phyloP scores from a whole-genome alignment of 1,140 invertebrate genomes.

The Uloborus diversus region DNA sequence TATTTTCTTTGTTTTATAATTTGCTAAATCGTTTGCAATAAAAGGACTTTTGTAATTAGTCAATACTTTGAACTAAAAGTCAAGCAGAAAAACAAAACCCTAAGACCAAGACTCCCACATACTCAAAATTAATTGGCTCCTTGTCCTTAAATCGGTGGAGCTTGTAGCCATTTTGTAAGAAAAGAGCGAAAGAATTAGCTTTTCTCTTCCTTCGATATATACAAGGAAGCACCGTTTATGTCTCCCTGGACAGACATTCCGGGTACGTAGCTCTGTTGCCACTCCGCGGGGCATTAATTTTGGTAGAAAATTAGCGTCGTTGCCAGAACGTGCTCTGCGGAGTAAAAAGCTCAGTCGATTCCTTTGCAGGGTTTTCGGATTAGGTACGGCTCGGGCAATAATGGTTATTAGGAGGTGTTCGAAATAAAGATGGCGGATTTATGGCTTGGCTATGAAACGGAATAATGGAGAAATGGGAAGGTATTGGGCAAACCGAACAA shows the following conservation, averaged over 20 bases:
- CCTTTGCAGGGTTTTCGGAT: conserved; percentile 32
- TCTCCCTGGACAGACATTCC: conserved; percentile 43
- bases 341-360: conserved; percentile 42
- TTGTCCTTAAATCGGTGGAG: conserved; percentile 39
- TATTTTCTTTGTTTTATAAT: too few relatives aligned
- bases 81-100: too few relatives aligned
- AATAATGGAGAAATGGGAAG: too few relatives aligned
- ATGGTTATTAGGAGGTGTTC: conserved; percentile 30
- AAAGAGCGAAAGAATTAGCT: conserved; percentile 29
- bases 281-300: conserved; percentile 54
- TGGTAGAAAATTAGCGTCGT: conserved; percentile 51
- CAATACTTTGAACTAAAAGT: too few relatives aligned
- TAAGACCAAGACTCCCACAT: too few relatives aligned
- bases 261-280: conserved; percentile 31
- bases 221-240: conserved; percentile 13
- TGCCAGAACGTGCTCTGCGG: conserved; percentile 46
- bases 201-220: conserved; percentile 9
- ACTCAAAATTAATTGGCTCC: conserved; percentile 45
- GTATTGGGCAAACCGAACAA: too few relatives aligned
- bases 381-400: conserved; percentile 35
- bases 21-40: too few relatives aligned
- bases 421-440: conserved; percentile 21
- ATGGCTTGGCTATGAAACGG: neutral
- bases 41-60: too few relatives aligned
- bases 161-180: conserved; percentile 46